phyloP scores from a whole-genome alignment of 2,888 invertebrate genomes.

The Ellobium chinense region DNA sequence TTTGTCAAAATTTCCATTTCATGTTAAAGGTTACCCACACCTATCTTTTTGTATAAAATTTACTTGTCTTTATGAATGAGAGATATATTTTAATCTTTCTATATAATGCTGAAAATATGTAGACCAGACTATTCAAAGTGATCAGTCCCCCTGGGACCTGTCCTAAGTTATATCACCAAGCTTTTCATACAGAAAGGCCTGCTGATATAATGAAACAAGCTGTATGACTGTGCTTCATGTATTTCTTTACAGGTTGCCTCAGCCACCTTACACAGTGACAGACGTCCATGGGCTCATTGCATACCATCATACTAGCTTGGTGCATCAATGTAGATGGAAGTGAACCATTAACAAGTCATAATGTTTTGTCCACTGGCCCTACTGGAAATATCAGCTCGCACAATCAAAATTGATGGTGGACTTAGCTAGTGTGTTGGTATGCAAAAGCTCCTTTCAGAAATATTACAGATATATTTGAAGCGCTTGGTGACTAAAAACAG shows the following conservation, averaged over 20 bases:
- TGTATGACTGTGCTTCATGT: slow-evolving; percentile 32
- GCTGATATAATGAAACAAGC: slow-evolving; percentile 5
- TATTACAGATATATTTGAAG: slow-evolving; percentile 32
- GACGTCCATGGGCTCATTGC: slow-evolving; percentile 12
- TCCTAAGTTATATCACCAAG: slow-evolving; percentile 12
- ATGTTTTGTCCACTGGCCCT: too few relatives aligned
- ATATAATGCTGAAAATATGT: too few relatives aligned
- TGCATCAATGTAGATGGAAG: neutral
- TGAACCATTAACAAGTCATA: too few relatives aligned
- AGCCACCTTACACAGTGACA: neutral
- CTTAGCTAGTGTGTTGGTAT: slow-evolving; percentile 40
- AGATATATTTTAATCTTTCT: too few relatives aligned
- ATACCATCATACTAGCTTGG: slow-evolving; percentile 33
- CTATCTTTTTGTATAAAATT: too few relatives aligned
- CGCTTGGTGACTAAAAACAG: too few relatives aligned
- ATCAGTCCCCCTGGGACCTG: too few relatives aligned
- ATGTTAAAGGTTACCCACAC: too few relatives aligned
- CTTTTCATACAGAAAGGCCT: slow-evolving; percentile 21
- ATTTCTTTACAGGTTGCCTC: slow-evolving; percentile 34
- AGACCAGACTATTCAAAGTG: too few relatives aligned
- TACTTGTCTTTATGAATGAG: too few relatives aligned
- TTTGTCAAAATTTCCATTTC: too few relatives aligned
- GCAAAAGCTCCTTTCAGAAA: slow-evolving; percentile 5
- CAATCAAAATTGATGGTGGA: neutral
- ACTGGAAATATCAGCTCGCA: too few relatives aligned